Evolutionary conservation across 1,140 invertebrate species (phyloP).

Genomic region (Sitophilus oryzae): DNA sequence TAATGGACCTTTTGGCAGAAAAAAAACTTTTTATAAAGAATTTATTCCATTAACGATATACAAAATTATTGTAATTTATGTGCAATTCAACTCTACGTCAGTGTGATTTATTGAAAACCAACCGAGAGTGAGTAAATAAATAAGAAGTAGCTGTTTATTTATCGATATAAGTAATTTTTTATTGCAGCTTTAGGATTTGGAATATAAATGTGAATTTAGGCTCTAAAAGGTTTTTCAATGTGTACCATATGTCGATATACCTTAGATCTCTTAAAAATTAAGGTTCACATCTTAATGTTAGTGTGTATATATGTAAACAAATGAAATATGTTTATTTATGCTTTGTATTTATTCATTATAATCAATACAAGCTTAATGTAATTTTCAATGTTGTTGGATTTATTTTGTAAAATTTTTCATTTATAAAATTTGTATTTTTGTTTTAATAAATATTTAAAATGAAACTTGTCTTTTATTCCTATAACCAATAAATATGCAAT

Average conservation of each 20-base stretch:
- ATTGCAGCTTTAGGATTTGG: conserved; percentile 23
- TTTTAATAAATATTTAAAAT: conserved; percentile 28
- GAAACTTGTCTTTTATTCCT: not conserved
- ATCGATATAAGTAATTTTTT: conserved; percentile 13
- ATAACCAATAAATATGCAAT: too few relatives aligned
- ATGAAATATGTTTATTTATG: conserved; percentile 30
- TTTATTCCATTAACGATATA: not conserved
- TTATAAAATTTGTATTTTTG: conserved; percentile 36
- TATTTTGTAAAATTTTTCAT: conserved; percentile 33
- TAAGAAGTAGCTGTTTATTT: conserved; percentile 21
- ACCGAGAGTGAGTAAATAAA: conserved; percentile 13
- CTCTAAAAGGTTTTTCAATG: conserved; percentile 40
- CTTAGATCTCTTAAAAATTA: conserved; percentile 36
- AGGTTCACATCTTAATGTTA: conserved; percentile 27
- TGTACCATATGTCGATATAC: conserved; percentile 46
- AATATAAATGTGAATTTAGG: conserved; percentile 29
- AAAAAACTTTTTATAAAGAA: too few relatives aligned
- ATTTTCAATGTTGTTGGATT: conserved; percentile 35
- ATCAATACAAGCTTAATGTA: conserved; percentile 31
- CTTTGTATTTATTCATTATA: conserved; percentile 34
- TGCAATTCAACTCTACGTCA: conserved; percentile 27
- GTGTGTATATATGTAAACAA: conserved; percentile 34
- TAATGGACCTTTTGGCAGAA: too few relatives aligned
- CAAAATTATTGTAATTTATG: conserved; percentile 15
- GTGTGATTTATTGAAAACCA: conserved; percentile 11